A percentile compares a stretch with the other conserved stretches of the same genome.
Evolutionary conservation across 2,888 invertebrate species (phyloP).

Genomic region (Drosophila demipolita): DNA sequence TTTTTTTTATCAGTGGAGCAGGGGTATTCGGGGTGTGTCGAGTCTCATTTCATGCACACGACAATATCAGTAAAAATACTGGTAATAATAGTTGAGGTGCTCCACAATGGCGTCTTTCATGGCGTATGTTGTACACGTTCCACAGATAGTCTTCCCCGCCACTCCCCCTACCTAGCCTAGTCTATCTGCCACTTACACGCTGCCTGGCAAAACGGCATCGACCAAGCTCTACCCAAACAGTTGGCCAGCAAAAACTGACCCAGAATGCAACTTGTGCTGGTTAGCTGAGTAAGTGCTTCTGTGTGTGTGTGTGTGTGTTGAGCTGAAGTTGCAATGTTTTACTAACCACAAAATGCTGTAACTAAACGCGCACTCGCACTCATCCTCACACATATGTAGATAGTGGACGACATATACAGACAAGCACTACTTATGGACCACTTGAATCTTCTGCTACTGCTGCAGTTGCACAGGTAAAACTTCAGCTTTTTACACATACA

Average conservation of each 20-base stretch:
- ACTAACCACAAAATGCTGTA: constrained; percentile 80
- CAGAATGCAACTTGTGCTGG: constrained; percentile 78
- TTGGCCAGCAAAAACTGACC: constrained; percentile 63
- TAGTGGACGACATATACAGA: constrained; percentile 39
- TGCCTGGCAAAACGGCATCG: constrained; percentile 23
- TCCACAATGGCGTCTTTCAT: constrained; percentile 64
- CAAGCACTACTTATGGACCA: constrained; percentile 67
- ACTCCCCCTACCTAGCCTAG: background rate
- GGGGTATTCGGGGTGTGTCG: constrained; percentile 26
- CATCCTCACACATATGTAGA: constrained; percentile 18
- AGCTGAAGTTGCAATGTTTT: constrained; percentile 68
- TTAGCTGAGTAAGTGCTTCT: constrained; percentile 52
- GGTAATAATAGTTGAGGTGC: constrained; percentile 80
- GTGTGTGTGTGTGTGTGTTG: constrained; percentile 28
- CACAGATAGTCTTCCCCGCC: constrained; percentile 1
- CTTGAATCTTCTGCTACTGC: constrained; percentile 61
- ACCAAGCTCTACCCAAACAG: constrained; percentile 54
- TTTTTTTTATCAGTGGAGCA: background rate
- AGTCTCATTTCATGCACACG: constrained; percentile 58
- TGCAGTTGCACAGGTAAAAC: constrained; percentile 53
- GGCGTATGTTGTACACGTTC: constrained; percentile 33
- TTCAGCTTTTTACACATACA: constrained; percentile 33
- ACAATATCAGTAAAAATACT: constrained; percentile 78
- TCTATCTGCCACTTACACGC: constrained; percentile 60
- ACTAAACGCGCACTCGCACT: constrained; percentile 71